phyloP scores from a whole-genome alignment of 2,888 invertebrate genomes.

The Conchocele bisecta region DNA sequence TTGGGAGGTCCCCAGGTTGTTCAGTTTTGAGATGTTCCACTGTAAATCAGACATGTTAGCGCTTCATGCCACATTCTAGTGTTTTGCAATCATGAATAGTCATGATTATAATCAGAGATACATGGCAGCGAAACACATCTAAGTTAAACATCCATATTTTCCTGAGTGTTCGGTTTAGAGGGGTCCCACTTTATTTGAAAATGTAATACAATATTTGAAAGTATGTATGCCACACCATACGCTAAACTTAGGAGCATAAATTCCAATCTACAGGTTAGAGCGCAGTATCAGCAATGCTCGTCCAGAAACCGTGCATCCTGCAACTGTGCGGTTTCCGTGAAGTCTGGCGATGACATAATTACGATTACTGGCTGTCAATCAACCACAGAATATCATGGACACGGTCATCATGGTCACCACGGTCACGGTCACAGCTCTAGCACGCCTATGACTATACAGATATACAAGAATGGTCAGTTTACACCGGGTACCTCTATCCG shows the following conservation, averaged over 20 bases:
- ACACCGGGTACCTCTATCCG: constrained; percentile 66
- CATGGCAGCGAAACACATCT: too few relatives aligned
- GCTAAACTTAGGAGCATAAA: too few relatives aligned
- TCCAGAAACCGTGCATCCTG: constrained; percentile 57
- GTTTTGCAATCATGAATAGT: too few relatives aligned
- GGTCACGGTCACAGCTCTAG: constrained; percentile 23
- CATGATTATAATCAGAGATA: too few relatives aligned
- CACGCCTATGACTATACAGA: constrained; percentile 63
- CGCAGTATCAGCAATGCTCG: constrained; percentile 60
- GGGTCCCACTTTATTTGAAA: too few relatives aligned
- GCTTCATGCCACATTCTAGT: too few relatives aligned
- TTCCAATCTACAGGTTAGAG: constrained; percentile 65
- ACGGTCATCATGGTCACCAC: constrained; percentile 24
- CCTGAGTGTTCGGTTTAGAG: too few relatives aligned
- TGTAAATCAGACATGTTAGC: too few relatives aligned
- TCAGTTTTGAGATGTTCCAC: too few relatives aligned
- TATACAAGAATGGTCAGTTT: constrained; percentile 70
- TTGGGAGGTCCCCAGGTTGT: too few relatives aligned
- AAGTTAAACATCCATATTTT: too few relatives aligned
- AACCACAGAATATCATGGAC: constrained; percentile 28
- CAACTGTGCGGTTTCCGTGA: constrained; percentile 68
- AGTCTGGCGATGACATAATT: constrained; percentile 74
- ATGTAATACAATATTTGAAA: too few relatives aligned
- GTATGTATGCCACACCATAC: background rate
- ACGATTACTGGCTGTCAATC: constrained; percentile 65